A percentile compares a stretch with the other conserved stretches of the same genome.
phyloP scores from a whole-genome alignment of 2,888 invertebrate genomes.

The Diarsia brunnea region DNA sequence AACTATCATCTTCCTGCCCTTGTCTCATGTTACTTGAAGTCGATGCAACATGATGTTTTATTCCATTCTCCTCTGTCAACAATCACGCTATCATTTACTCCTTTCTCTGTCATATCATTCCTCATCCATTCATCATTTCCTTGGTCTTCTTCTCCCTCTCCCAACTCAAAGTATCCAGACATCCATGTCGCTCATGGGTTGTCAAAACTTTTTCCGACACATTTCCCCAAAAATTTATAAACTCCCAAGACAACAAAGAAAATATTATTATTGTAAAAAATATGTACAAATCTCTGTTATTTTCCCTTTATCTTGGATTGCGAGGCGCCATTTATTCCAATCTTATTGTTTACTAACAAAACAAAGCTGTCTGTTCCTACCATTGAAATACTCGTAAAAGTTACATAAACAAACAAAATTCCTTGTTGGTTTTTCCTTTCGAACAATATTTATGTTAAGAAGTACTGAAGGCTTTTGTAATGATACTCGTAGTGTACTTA shows the following conservation, averaged over 20 bases:
- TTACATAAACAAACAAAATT: conserved; percentile 58
- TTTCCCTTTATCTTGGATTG: conserved; percentile 48
- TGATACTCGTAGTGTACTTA: neutral
- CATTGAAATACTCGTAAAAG: conserved; percentile 63
- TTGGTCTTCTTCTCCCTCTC: neutral
- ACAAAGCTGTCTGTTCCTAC: conserved; percentile 46
- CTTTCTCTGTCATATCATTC: no score
- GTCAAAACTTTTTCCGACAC: conserved; percentile 18
- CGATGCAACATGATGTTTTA: no score
- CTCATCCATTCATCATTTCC: neutral
- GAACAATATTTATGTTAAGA: conserved; percentile 51
- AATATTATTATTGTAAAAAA: conserved; percentile 17
- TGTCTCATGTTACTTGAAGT: no score
- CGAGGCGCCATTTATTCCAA: conserved; percentile 46
- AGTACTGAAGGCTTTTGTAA: conserved; percentile 33
- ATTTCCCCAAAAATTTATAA: neutral
- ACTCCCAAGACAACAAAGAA: conserved; percentile 37
- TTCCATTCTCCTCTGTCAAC: no score
- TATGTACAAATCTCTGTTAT: conserved; percentile 28
- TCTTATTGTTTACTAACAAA: conserved; percentile 60
- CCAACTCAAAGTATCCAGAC: neutral
- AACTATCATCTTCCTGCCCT: no score
- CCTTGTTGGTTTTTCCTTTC: conserved; percentile 58
- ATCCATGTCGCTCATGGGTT: conserved; percentile 3
- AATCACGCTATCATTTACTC: no score